phyloP scores from a whole-genome alignment of 1,140 invertebrate species.

The Drosophila nigromelanica region DNA sequence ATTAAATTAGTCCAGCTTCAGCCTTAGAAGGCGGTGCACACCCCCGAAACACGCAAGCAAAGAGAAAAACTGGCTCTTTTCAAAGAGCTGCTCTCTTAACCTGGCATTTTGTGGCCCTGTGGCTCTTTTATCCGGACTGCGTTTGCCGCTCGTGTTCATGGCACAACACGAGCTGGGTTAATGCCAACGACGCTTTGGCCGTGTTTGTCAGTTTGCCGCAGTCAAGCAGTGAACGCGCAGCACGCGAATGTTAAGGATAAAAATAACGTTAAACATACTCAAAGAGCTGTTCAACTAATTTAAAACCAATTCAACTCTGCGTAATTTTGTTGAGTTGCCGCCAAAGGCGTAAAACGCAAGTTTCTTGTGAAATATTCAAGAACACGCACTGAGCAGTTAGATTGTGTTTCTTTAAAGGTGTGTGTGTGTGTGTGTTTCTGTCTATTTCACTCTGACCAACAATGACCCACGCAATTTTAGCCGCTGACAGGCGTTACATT shows the following conservation, averaged over 20 bases:
- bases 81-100: constrained; percentile 38
- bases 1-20: constrained; percentile 1
- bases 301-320: constrained; percentile 6
- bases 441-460: constrained; percentile 22
- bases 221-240: constrained; percentile 70
- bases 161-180: constrained; percentile 51
- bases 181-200: constrained; percentile 42
- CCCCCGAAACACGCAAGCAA: constrained; percentile 10
- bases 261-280: constrained; percentile 4
- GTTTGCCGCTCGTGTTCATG: constrained; percentile 38
- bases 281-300: constrained; percentile 20
- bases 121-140: constrained; percentile 59
- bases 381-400: constrained; percentile 5
- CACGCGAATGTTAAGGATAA: constrained; percentile 60
- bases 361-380: constrained; percentile 23
- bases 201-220: constrained; percentile 72
- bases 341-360: constrained; percentile 20
- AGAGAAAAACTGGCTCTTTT: constrained; percentile 22
- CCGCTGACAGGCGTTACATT: constrained; percentile 46
- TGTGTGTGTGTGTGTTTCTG: constrained; percentile 17
- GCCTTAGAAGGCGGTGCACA: constrained; percentile 3
- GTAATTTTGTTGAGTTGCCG: constrained; percentile 33
- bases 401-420: constrained; percentile 9
- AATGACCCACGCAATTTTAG: constrained; percentile 50
- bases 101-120: neutral